Percentiles rank a stretch among this genome's conserved stretches.
Conservation (phyloP, 2,113 vertebrate species). For the Pseudorasbora parva region DNA sequence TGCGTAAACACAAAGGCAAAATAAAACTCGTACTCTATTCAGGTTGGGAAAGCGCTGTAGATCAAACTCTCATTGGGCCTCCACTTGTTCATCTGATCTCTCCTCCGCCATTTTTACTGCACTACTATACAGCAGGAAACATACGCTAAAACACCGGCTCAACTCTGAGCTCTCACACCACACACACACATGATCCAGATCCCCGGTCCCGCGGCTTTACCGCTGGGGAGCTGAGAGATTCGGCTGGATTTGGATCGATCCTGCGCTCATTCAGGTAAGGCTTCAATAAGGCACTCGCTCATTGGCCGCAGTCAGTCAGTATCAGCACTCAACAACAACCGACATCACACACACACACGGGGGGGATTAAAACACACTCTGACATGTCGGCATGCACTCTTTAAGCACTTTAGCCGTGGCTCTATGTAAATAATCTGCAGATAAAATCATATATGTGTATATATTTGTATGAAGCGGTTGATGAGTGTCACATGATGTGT, state of each 20-base stretch:
- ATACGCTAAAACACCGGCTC: background rate
- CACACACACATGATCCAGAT: background rate
- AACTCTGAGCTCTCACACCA: background rate
- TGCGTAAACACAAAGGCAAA: background rate
- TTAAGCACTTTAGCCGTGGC: background rate
- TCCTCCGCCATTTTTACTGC: slow-evolving; percentile 29
- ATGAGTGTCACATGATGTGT: background rate
- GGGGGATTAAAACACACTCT: slow-evolving; percentile 39
- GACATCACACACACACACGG: slow-evolving; percentile 38
- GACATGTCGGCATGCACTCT: background rate
- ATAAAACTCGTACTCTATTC: background rate
- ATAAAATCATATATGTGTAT: background rate
- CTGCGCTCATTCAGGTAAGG: slow-evolving; percentile 68
- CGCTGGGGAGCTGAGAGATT: slow-evolving; percentile 37
- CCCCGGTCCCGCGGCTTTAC: background rate
- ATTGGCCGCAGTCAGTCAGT: slow-evolving; percentile 80
- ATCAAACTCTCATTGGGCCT: slow-evolving; percentile 33
- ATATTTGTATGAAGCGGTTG: background rate
- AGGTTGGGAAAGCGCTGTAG: background rate
- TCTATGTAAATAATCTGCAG: background rate
- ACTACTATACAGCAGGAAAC: background rate
- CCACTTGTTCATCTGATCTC: slow-evolving; percentile 27
- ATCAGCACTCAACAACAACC: slow-evolving; percentile 75
- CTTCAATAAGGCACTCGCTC: slow-evolving; percentile 81
- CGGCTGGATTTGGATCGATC: slow-evolving; percentile 46